Conservation (phyloP, 1,140 invertebrate species). For the Amphibalanus amphitrite region DNA sequence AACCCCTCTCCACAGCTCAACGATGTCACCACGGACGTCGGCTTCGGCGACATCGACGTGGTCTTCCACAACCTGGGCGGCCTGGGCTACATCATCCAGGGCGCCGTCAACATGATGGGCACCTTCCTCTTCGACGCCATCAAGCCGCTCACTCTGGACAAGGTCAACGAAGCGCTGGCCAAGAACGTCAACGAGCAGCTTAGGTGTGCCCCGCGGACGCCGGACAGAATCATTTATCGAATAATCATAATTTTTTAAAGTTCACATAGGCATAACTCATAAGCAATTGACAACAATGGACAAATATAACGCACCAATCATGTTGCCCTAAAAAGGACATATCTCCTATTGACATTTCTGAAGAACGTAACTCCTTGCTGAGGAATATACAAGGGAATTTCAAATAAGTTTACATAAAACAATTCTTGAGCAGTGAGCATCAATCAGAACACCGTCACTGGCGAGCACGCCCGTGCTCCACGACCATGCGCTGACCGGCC, state of each 20-base stretch:
- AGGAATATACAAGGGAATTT: too few species aligned
- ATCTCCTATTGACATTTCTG: too few species aligned
- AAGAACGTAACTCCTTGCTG: too few species aligned
- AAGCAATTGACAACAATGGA: too few species aligned
- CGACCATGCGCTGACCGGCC: too few species aligned
- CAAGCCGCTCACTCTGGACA: background rate
- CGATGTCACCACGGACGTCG: background rate
- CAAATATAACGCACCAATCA: too few species aligned
- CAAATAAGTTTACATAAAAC: too few species aligned
- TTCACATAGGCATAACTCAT: too few species aligned
- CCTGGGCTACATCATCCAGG: background rate
- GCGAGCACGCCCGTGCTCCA: too few species aligned
- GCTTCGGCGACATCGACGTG: background rate
- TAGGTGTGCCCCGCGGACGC: background rate
- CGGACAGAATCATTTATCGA: too few species aligned
- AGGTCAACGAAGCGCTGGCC: background rate
- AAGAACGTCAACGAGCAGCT: background rate
- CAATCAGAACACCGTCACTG: conserved; percentile 5
- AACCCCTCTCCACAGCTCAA: background rate
- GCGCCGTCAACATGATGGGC: conserved; percentile 3
- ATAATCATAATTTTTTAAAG: too few species aligned
- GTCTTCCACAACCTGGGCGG: conserved; percentile 3
- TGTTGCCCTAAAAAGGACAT: too few species aligned
- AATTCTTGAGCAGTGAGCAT: background rate
- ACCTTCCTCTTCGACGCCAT: conserved; percentile 3